Evolutionary conservation across 30 jellyfish, hydroid and myxozoan genomes (phyloP).

Genomic region (Turritopsis rubra): DNA sequence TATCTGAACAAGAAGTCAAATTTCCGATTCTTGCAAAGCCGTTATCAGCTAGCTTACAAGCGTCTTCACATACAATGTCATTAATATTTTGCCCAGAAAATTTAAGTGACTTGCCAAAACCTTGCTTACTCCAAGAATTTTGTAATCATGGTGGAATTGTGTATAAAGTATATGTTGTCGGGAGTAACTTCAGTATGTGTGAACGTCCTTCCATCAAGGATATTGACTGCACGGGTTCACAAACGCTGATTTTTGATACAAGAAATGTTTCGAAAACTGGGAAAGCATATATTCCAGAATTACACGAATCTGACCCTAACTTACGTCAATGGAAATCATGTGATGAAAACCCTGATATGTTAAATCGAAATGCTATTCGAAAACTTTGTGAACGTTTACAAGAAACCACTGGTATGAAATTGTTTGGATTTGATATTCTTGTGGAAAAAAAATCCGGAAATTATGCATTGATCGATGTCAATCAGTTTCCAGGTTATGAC

Average conservation of each 20-base stretch:
- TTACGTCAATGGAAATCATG: slow-evolving; percentile 36
- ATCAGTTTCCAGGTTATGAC: slow-evolving; percentile 90
- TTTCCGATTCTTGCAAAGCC: slow-evolving; percentile 73
- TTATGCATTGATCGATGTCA: slow-evolving; percentile 78
- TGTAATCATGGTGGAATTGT: slow-evolving; percentile 75
- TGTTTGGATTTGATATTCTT: slow-evolving; percentile 80
- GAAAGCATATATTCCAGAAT: slow-evolving; percentile 34
- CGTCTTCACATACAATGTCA: slow-evolving; percentile 72
- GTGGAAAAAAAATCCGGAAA: slow-evolving; percentile 54
- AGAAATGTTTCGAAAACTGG: slow-evolving; percentile 70
- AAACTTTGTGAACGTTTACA: slow-evolving; percentile 41
- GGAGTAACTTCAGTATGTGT: slow-evolving; percentile 44
- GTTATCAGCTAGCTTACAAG: slow-evolving; percentile 61
- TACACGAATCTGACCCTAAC: slow-evolving; percentile 49
- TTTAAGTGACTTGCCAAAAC: slow-evolving; percentile 43
- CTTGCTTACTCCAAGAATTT: slow-evolving; percentile 86
- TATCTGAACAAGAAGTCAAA: slow-evolving; percentile 21
- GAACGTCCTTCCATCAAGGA: slow-evolving; percentile 89
- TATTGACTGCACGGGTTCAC: slow-evolving; percentile 30
- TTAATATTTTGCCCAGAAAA: slow-evolving; percentile 46
- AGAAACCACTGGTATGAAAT: slow-evolving; percentile 20
- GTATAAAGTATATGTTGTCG: slow-evolving; percentile 66
- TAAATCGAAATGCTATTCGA: slow-evolving; percentile 48
- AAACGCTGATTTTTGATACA: slow-evolving; percentile 49
- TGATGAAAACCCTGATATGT: slow-evolving; percentile 47